These are phyloP conservation scores for Amphiprion percula DNA, from an alignment of 2,113 vertebrate species.

Conservation along the genomic window DNA sequence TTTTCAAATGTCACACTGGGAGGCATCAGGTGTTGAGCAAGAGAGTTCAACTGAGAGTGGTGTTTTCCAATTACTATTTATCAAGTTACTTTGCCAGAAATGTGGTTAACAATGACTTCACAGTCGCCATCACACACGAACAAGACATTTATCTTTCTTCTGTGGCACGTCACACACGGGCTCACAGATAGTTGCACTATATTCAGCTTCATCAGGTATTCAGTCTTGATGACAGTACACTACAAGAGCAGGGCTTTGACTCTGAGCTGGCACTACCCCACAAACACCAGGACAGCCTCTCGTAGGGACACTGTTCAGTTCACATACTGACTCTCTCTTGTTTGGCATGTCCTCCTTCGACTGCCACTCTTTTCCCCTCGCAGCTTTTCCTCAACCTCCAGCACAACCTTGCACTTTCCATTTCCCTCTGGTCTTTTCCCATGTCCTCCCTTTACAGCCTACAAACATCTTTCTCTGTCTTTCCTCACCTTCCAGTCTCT, in stretches of 20 bases:
- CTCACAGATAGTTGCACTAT: too few species aligned
- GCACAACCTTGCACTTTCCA: neutral
- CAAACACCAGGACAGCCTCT: slow-evolving; percentile 2
- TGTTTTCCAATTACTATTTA: too few species aligned
- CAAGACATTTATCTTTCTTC: too few species aligned
- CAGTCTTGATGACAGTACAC: neutral
- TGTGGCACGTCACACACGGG: too few species aligned
- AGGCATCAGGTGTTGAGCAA: too few species aligned
- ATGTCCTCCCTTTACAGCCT: neutral
- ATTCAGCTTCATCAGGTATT: neutral
- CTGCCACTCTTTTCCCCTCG: slow-evolving; percentile 1
- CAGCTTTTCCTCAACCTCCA: slow-evolving; percentile 12
- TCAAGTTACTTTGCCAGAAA: too few species aligned
- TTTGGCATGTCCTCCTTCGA: neutral
- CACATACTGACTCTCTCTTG: neutral
- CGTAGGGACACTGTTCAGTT: neutral
- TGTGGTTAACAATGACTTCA: too few species aligned
- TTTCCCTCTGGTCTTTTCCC: slow-evolving; percentile 8
- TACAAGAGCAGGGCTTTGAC: neutral
- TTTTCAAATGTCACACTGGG: too few species aligned
- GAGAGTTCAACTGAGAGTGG: too few species aligned
- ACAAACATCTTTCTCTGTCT: slow-evolving; percentile 15
- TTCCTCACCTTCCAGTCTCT: slow-evolving; percentile 8
- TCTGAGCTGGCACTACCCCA: neutral
- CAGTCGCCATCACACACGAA: too few species aligned